phyloP scores from a whole-genome alignment of 2,113 vertebrate genomes.

The Callipepla californica region DNA sequence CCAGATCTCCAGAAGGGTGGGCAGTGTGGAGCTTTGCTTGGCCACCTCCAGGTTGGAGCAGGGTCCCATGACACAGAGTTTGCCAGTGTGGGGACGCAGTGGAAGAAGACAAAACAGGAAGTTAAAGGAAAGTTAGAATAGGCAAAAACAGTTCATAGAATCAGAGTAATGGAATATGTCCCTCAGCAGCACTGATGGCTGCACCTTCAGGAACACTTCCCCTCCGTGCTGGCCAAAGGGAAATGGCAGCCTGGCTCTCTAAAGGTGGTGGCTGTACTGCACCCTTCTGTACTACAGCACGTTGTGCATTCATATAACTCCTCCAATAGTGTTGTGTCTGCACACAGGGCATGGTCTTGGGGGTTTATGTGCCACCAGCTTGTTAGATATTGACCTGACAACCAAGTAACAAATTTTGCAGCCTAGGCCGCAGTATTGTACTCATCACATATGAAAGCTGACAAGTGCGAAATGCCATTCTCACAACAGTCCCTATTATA shows the following conservation, averaged over 20 bases:
- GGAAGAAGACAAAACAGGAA: neutral
- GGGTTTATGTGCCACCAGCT: fast-evolving
- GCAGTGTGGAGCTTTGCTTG: neutral
- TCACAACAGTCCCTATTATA: neutral
- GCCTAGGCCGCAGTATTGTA: neutral
- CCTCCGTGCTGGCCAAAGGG: neutral
- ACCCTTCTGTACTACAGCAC: neutral
- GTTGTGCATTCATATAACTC: neutral
- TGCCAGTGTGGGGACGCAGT: neutral
- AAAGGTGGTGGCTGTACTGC: neutral
- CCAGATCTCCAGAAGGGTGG: neutral
- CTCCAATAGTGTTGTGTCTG: neutral
- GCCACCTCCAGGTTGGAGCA: neutral
- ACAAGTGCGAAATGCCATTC: neutral
- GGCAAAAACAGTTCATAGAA: neutral
- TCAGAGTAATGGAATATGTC: no score
- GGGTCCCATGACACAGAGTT: neutral
- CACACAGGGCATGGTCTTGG: neutral
- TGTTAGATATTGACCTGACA: neutral
- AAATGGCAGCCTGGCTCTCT: neutral
- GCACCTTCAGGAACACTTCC: neutral
- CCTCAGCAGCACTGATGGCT: neutral
- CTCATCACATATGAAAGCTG: neutral
- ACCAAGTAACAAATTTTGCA: neutral
- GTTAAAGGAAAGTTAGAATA: neutral